Evolutionary conservation across 2,113 vertebrate species (phyloP).

Genomic region (Bubo blakistoni): DNA sequence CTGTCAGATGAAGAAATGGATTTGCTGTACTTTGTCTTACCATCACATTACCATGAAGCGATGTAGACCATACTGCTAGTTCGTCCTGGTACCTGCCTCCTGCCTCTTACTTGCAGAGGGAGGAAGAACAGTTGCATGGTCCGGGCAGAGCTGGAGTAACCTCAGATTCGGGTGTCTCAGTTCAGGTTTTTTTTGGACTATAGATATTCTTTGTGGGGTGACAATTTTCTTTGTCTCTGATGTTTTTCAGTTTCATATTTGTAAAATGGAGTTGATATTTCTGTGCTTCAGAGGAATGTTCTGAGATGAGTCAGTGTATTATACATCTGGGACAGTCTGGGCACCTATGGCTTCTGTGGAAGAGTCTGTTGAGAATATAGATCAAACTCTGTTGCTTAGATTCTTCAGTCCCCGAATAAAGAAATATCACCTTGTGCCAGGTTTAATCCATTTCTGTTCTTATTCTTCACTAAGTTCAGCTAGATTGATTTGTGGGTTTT

Average conservation of each 20-base stretch:
- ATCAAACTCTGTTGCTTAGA: not conserved
- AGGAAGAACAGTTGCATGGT: not conserved
- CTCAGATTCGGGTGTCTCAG: not conserved
- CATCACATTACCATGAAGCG: not conserved
- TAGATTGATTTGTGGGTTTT: conserved; percentile 16
- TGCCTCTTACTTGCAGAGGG: not conserved
- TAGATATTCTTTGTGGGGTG: not conserved
- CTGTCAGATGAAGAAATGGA: not conserved
- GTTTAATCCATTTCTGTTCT: conserved; percentile 12
- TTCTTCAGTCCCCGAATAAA: not conserved
- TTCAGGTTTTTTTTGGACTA: not conserved
- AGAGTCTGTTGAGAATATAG: not conserved
- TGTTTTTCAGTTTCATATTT: not conserved
- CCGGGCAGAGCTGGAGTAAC: not conserved
- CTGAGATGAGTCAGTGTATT: not conserved
- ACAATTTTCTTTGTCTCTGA: not conserved
- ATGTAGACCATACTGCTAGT: not conserved
- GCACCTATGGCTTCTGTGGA: not conserved
- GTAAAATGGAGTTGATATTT: not conserved
- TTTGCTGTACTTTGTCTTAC: not conserved
- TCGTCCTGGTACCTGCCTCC: not conserved
- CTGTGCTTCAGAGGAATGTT: not conserved
- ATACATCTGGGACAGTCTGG: not conserved
- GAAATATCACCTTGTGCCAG: not conserved
- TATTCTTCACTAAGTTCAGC: not conserved